Base-by-base conservation (phyloP, 2,888 invertebrate genomes). In the Drosophila aldrichi region DNA sequence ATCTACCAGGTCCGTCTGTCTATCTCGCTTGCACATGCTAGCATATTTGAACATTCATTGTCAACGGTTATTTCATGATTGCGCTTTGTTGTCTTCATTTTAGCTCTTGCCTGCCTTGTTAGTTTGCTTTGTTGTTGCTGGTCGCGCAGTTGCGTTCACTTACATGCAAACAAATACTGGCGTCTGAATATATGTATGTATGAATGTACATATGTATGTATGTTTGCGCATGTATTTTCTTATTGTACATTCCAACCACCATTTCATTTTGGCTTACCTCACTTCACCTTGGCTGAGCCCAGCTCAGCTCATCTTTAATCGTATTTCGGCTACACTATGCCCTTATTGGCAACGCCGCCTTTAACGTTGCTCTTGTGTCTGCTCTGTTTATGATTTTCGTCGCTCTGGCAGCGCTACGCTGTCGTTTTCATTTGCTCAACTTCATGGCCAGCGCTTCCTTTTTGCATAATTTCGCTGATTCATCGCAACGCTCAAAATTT, bases 391-490 rank as follows among this genome's bases (percentile, higher is more conserved):
- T 54, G 25, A 59, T 29, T 58, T 54, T 32, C 14, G 46, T 46
- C 36, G 48, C 62, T 73, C 32, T 56, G 41, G 43, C 41, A 56
- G 41, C 56, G 32, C 46, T 70, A 64, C 56, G 43, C 46, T 70
- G 70, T 74, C 64, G 68, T 40, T 80, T 82, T 70, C 72, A 75
- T 79, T 83, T 78, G 67, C 69, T 70, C 65, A 79, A 70, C 62
- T 65, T 75, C 65, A 81, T 74, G 83, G 70, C 46, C 65, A 46
- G 40, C 61, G 72, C 63, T 74, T 75, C 70, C 74, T 85, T 72
- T 88, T 70, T 64, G 66, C 73, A 75, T 85, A 74, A 78, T 74
- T 85, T 55, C 52, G 83, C 79, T 88, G 81, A 79, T 77, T 88
- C 77, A 88, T 77, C 70, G 67, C 57, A 69, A 71, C 67, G 69